These are phyloP conservation scores for Mormyrops boulengeri DNA, from an alignment of 2,797 vertebrate genomes.

Conservation along the genomic window DNA sequence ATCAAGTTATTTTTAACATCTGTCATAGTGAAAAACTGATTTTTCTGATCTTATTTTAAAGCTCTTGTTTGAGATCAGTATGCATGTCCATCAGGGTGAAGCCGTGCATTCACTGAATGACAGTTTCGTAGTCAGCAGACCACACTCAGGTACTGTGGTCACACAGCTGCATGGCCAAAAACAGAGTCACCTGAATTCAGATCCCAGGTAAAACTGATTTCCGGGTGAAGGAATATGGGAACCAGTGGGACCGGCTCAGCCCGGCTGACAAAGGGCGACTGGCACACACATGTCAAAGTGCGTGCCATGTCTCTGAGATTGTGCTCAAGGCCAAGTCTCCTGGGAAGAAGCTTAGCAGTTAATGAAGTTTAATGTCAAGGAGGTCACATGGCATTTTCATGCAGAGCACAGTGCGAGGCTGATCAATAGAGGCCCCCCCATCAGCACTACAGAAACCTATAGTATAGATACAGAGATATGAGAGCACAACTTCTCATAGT, in stretches of 20 bases:
- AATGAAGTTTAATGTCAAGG: constrained; percentile 9
- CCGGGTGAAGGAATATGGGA: neutral
- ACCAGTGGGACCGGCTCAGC: neutral
- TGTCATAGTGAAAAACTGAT: neutral
- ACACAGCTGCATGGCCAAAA: neutral
- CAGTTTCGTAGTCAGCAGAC: neutral
- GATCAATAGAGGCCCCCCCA: neutral
- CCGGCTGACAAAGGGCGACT: neutral
- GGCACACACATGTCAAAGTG: neutral
- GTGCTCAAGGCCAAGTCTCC: neutral
- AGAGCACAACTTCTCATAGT: neutral
- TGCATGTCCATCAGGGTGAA: neutral
- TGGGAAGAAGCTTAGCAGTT: neutral
- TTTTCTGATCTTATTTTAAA: neutral
- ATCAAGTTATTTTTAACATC: neutral
- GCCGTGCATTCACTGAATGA: neutral
- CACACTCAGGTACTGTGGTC: neutral
- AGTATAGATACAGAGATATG: neutral
- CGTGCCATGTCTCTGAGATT: neutral
- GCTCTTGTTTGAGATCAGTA: neutral
- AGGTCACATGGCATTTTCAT: constrained; percentile 4
- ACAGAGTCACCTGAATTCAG: neutral
- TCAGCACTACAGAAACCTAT: neutral
- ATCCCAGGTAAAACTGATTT: neutral
- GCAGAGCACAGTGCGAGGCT: neutral